Conservation (phyloP, 2,888 invertebrate species). For the Melinaea menophilus region DNA sequence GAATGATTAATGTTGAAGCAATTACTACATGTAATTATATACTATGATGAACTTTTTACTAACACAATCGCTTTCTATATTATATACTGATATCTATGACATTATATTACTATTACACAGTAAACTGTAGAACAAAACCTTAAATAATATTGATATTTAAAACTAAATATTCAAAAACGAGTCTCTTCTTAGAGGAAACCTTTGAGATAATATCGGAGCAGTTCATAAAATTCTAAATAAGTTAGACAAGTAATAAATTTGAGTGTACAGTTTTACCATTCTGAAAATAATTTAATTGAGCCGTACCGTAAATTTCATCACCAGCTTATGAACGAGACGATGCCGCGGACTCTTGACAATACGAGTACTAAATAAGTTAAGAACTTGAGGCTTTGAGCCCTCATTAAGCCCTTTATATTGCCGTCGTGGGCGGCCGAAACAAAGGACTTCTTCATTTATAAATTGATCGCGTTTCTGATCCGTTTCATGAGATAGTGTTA, state of each 20-base stretch:
- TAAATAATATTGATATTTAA: too few species aligned
- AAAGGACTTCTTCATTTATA: constrained; percentile 41
- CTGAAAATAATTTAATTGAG: constrained; percentile 7
- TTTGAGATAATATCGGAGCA: not conserved
- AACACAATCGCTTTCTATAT: too few species aligned
- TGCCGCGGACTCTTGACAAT: constrained; percentile 27
- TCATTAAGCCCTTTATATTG: constrained; percentile 38
- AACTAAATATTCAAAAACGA: too few species aligned
- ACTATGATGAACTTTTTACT: too few species aligned
- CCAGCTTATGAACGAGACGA: constrained; percentile 13
- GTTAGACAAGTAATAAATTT: not conserved
- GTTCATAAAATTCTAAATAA: not conserved
- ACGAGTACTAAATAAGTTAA: constrained; percentile 35
- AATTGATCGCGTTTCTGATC: constrained; percentile 36
- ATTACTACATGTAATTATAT: too few species aligned
- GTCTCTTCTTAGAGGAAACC: too few species aligned
- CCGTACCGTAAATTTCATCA: constrained; percentile 11
- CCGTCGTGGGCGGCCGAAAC: constrained; percentile 42
- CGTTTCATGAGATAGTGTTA: constrained; percentile 31
- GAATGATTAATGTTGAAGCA: too few species aligned
- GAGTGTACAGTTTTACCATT: not conserved
- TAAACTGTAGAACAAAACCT: too few species aligned
- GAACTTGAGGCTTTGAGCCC: constrained; percentile 28
- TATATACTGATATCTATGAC: too few species aligned
- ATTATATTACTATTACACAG: too few species aligned